Evolutionary conservation across 2,113 vertebrate genomes (phyloP).

Genomic region (Sterna hirundo): DNA sequence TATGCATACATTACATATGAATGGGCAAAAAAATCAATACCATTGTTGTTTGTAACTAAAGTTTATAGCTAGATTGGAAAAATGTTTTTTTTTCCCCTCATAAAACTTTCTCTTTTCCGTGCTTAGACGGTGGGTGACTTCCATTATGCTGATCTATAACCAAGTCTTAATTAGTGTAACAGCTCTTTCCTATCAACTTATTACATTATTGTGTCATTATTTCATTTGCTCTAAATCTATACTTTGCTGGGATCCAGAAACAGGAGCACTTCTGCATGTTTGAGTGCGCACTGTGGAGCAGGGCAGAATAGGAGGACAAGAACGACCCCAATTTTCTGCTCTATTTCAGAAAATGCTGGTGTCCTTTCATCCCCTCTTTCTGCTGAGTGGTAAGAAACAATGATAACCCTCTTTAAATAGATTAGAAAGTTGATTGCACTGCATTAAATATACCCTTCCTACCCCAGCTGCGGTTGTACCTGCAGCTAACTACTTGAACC

Average conservation of each 20-base stretch:
- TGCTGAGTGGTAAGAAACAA: neutral
- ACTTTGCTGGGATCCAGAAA: neutral
- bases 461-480: neutral
- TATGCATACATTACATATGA: neutral
- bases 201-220: neutral
- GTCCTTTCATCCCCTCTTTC: neutral
- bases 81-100: neutral
- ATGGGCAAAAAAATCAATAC: neutral
- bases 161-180: neutral
- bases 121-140: neutral
- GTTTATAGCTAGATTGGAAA: neutral
- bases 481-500: neutral
- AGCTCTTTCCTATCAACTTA: neutral
- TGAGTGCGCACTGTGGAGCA: neutral
- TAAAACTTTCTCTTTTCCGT: neutral
- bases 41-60: neutral
- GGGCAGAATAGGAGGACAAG: neutral
- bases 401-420: neutral
- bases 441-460: neutral
- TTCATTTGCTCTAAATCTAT: neutral
- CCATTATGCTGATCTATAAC: neutral
- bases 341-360: conserved; percentile 4
- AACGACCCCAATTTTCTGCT: neutral
- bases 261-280: neutral
- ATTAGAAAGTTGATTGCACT: neutral